Evolutionary conservation across 2,797 vertebrate species (phyloP), one percentile per base, ranked within the genome.

Genomic region (Apogon talboti): DNA sequence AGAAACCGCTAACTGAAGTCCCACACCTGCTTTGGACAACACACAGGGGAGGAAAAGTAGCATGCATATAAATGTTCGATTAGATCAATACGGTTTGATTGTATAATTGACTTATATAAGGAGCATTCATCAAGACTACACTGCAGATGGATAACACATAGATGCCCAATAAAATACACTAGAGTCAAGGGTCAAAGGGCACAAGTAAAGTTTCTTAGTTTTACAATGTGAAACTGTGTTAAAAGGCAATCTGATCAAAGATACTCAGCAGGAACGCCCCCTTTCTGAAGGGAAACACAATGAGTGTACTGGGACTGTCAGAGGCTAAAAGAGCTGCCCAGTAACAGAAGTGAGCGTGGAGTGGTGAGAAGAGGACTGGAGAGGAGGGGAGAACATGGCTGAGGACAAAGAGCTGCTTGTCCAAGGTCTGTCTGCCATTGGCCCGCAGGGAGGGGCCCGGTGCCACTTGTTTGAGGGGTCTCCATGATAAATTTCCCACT

Each of bases 371-470:
- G 79, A 89, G 82, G 77, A 89, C 82, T 81, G 85, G 83, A 84
- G 82, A 87, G 87, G 89, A 85, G 79, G 70, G 86, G 72, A 81
- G 78, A 83, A 91, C 83, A 84, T 62, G 87, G 74, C 68, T 37
- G 19, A 84, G 81, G 86, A 94, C 94, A 93, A 94, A 92, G 91
- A 83, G 66, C 18, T 59, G 79, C 88, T 93, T 93, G 92, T 94
- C 81, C 68, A 5, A 63, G 73, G 78, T 78, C 85, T 81, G 78
- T 89, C 87, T 79, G 82, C 89, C 81, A 53, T 65, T 49, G 60
- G 76, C 71, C 71, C 64, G 79, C 74, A 51, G 76, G 75, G 47
- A 66, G 73, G 81, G 78, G 78, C 67, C 70, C 51, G 75, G 81
- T 87, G 83, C 85, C 84, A 86, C 89, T 91, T 82, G 86, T 90